phyloP scores from a whole-genome alignment of 2,113 vertebrate species.

The Rhea pennata region DNA sequence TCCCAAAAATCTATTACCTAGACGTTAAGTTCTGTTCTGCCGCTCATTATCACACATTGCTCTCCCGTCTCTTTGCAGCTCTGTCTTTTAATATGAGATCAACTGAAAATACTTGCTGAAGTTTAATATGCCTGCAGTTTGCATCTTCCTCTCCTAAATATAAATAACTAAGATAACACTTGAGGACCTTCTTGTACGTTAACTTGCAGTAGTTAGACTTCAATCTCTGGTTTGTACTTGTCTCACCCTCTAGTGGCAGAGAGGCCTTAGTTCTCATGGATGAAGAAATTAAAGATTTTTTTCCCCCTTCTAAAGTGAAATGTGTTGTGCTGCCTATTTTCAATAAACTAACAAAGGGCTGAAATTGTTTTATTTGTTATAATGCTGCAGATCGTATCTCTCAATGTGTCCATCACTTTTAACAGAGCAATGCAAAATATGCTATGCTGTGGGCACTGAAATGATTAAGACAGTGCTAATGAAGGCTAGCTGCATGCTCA shows the following conservation, averaged over 20 bases:
- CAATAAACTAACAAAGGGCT: neutral
- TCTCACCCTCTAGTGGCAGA: slow-evolving; percentile 71
- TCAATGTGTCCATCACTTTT: neutral
- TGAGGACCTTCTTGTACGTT: neutral
- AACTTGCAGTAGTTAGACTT: neutral
- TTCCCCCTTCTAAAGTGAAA: neutral
- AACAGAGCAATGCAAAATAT: neutral
- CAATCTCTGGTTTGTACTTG: slow-evolving; percentile 36
- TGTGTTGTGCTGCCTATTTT: neutral
- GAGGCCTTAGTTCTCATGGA: slow-evolving; percentile 32
- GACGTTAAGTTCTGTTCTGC: neutral
- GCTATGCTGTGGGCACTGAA: neutral
- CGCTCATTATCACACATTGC: neutral
- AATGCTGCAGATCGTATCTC: neutral
- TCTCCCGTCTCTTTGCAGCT: neutral
- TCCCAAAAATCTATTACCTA: neutral
- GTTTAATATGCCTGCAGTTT: neutral
- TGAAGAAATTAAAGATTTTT: neutral
- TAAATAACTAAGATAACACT: neutral
- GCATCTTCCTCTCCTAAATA: neutral
- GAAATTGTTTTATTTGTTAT: neutral
- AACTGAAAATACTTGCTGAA: neutral
- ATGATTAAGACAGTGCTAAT: slow-evolving; percentile 7
- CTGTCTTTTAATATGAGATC: neutral
- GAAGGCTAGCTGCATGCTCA: neutral